Evolutionary conservation across 2,113 vertebrate genomes (phyloP), one percentile per base, ranked within the genome.

Genomic region (Nannospalax galili): DNA sequence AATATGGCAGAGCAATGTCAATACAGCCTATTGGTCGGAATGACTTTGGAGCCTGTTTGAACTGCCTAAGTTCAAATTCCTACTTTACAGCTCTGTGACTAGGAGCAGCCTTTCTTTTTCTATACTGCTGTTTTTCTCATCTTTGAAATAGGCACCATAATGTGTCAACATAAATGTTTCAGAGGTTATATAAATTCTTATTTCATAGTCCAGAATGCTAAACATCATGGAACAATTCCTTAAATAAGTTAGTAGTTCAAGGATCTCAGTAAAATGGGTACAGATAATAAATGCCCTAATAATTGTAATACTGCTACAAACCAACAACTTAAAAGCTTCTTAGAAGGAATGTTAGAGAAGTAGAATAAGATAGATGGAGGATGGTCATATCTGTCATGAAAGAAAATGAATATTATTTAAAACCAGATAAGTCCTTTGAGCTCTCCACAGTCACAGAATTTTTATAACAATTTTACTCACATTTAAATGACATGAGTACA

Each of bases 321-420:
- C 16, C 20, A 92, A 30, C 11, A 64, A 65, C 62, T 92, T 40
- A 80, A 65, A 90, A 69, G 9, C 16, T 1, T 1, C 1, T 0
- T 12, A n/a, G 40, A 32, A 80, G 5, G 90, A 91, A 62, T 60
- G 70, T 75, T 35, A 45, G 45, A 7, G 17, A 77, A 62, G 0
- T 3, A 15, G 26, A 67, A 62, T 62, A 4, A 58, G 37, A 28
- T 7, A 65, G 2, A 74, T 15, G 32, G 48, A 74, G 0, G 2
- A 45, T 62, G 28, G 2, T 3, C 73, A 60, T 58, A 35, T 32
- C 1, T 64, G 12, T 91, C 74, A 60, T 80, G 40, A 52, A 96
- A 81, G 67, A 58, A 95, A 88, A 87, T 12, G 87, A 60, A 73
- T n/a, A 48, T 42, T 20, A 48, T n/a, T 40, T 48, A 77, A 92